Conservation (phyloP, 1,140 invertebrate species). For the Megalonaias nervosa region DNA sequence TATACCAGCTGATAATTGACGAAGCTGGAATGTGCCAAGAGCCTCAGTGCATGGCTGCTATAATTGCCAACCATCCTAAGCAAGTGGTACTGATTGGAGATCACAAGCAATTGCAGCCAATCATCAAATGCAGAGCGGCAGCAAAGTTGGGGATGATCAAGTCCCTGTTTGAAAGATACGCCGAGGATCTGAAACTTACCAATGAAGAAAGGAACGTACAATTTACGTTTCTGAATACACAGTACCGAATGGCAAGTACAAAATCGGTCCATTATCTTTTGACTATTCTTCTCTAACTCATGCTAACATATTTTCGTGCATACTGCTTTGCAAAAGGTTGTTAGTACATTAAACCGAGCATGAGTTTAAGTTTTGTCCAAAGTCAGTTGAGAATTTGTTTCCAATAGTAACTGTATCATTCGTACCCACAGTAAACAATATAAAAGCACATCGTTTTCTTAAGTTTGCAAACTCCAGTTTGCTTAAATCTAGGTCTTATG, state of each 20-base stretch:
- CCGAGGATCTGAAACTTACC: neutral
- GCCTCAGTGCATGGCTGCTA: conserved; percentile 44
- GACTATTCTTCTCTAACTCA: too few species aligned
- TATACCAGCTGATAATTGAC: conserved; percentile 46
- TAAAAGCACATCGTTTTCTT: too few species aligned
- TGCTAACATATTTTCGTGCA: too few species aligned
- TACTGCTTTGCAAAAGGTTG: too few species aligned
- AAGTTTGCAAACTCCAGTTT: too few species aligned
- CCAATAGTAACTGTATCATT: too few species aligned
- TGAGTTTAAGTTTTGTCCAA: too few species aligned
- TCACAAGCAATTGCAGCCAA: conserved; percentile 46
- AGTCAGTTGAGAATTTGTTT: too few species aligned
- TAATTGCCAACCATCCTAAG: conserved; percentile 19
- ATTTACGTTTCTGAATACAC: conserved; percentile 32
- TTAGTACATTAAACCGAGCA: too few species aligned
- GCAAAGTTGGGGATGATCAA: conserved; percentile 35
- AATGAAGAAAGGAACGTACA: neutral
- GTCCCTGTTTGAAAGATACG: conserved; percentile 50
- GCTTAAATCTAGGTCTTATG: too few species aligned
- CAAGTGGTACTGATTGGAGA: conserved; percentile 54
- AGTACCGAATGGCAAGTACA: conserved; percentile 50
- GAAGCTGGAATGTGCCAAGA: conserved; percentile 51
- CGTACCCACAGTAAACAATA: too few species aligned
- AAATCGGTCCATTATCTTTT: neutral
- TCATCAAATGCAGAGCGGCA: conserved; percentile 36